Conservation (phyloP, 2,113 vertebrate species). For the Xiphophorus couchianus region DNA sequence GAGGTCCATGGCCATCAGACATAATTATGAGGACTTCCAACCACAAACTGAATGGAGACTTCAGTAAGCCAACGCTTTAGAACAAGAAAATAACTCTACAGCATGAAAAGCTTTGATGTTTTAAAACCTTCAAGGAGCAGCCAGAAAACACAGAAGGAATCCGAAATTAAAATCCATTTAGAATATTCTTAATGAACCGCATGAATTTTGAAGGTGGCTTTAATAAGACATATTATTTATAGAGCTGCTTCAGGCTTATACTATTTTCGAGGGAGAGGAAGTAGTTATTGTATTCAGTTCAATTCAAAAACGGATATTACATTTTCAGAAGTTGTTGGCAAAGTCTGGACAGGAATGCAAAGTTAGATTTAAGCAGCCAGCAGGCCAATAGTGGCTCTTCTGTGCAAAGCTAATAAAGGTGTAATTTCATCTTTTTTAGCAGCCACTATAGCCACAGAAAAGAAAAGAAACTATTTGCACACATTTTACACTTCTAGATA, state of each 20-base stretch:
- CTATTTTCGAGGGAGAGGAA: slow-evolving; percentile 40
- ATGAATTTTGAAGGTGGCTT: slow-evolving; percentile 44
- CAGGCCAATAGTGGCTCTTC: too few species aligned
- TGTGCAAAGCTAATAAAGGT: too few species aligned
- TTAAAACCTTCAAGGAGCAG: not conserved
- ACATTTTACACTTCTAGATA: too few species aligned
- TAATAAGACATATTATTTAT: slow-evolving; percentile 55
- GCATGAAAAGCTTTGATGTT: not conserved
- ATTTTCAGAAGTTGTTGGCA: not conserved
- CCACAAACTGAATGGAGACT: slow-evolving; percentile 12
- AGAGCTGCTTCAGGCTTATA: slow-evolving; percentile 39
- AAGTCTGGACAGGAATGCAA: not conserved
- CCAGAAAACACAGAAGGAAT: slow-evolving; percentile 18
- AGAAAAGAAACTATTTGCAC: too few species aligned
- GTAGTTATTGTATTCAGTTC: slow-evolving; percentile 9
- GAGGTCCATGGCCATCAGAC: slow-evolving; percentile 39
- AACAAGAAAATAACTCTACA: too few species aligned
- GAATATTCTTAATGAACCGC: slow-evolving; percentile 40
- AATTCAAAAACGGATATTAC: slow-evolving; percentile 15
- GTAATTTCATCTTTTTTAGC: too few species aligned
- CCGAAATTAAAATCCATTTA: slow-evolving; percentile 52
- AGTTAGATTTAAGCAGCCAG: not conserved
- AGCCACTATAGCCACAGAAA: too few species aligned
- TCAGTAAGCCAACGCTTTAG: slow-evolving; percentile 5
- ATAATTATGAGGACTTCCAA: slow-evolving; percentile 29